Base-by-base conservation (phyloP, 2,797 vertebrate species). In the Zalophus californianus region DNA sequence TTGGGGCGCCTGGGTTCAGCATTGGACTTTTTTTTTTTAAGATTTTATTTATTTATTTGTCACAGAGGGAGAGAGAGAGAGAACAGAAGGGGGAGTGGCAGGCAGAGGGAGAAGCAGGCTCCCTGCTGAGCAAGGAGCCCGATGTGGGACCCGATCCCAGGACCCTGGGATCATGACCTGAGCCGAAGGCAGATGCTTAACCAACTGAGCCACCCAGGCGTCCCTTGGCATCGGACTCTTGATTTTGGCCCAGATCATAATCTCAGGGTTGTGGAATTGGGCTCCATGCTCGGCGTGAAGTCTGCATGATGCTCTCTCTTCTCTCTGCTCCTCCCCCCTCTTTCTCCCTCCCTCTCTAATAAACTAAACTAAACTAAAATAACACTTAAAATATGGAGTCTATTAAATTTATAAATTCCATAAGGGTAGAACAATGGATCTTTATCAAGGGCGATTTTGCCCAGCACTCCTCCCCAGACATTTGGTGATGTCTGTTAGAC, bases 401-500 rank as follows among this genome's bases (percentile, higher is more conserved):
- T n/a, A 21, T 11, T 68, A 68, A 68, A 68, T 68, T 68, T 68
- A 68, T 68, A 68, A 68, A 68, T 68, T 35, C 18, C 29, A 0
- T 77, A 82, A 95, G 32, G 15, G 52, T 64, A 87, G 5, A 77
- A 88, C 2, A 73, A 79, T 60, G 64, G 1, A 23, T 90, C 8
- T 93, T 18, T 38, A 90, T 0, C 38, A 23, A 27, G 20, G 32
- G 32, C 5, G 11, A 88, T 29, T 87, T 72, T 89, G 66, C 29
- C 29, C 2, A 13, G 68, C 0, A 60, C 14, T 2, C 27, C 3
- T 85, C 32, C 32, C 56, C 23, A 90, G 60, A 91, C 23, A 70
- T 85, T 25, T 86, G 64, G 16, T 86, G 62, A 88, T 85, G 5
- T 84, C 29, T 94, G 70, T 50, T 25, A 93, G 86, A 96, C 48